Base-by-base conservation (phyloP, 2,797 vertebrate species). In the Lycodopsis pacificus region DNA sequence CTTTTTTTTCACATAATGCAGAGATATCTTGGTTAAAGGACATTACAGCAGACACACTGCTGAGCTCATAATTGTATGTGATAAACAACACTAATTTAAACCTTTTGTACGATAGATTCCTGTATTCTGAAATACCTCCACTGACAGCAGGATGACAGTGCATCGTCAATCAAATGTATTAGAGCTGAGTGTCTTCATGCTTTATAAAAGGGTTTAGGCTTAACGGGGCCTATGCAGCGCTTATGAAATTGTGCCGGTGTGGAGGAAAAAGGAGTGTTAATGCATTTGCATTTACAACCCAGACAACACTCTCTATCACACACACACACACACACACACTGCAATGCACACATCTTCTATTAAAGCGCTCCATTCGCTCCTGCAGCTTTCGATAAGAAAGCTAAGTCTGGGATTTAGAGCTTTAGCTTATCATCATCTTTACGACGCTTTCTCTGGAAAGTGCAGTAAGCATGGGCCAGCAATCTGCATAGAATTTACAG, bases 371-470 rank as follows among this genome's bases (percentile, higher is more conserved):
- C 83, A 65, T 88, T 91, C 83, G 80, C 91, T 94, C 90, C 93
- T 95, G 94, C 92, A 88, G 92, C 94, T 93, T 90, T 92, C 72
- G 94, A 95, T 95, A 95, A 96, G 94, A 93, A 93, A 92, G 92
- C 94, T 94, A 94, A 95, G 91, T 92, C 94, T 91, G 88, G 94
- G 94, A 96, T 96, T 95, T 95, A 92, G 82, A 91, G 94, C 93
- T 95, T 94, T 94, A 91, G 92, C 92, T 95, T 94, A 95, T 95
- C 92, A 79, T 93, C 93, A 95, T 95, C 94, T 95, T 94, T 89
- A 87, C 86, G 80, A 90, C 88, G 88, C 91, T 81, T 88, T 94
- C 91, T 90, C 87, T 80, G 90, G 89, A 94, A 94, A 94, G 91
- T 93, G 92, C 92, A 93, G 90, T 86, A 86, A 93, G 90, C 89